Conservation (phyloP, 2,888 invertebrate species). For the Ellobium chinense region DNA sequence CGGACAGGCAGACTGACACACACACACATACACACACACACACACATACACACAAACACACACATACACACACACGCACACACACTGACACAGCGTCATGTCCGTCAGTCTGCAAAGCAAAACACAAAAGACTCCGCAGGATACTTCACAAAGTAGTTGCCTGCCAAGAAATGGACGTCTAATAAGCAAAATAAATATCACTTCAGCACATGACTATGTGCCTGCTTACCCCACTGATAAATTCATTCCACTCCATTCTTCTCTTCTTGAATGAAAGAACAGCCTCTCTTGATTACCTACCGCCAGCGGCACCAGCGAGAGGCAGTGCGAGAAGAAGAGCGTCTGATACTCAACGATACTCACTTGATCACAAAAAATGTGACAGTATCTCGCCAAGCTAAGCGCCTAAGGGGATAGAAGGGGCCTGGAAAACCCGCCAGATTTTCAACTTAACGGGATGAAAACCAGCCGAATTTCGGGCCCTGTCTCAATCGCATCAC, state of each 20-base stretch:
- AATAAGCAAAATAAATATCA: background rate
- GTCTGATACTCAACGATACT: conserved; percentile 29
- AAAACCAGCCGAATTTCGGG: conserved; percentile 8
- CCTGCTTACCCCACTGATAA: too few species aligned
- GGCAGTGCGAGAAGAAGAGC: background rate
- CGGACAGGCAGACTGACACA: too few species aligned
- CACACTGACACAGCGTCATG: too few species aligned
- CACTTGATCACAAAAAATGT: conserved; percentile 45
- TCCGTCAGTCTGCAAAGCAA: too few species aligned
- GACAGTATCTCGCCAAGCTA: conserved; percentile 28
- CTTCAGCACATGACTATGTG: background rate
- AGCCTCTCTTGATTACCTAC: background rate
- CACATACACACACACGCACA: too few species aligned
- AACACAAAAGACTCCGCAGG: too few species aligned
- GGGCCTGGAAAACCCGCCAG: conserved; percentile 17
- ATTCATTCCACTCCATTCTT: background rate
- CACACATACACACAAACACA: too few species aligned
- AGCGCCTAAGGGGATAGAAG: conserved; percentile 28
- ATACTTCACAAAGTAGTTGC: too few species aligned
- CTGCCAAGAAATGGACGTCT: too few species aligned
- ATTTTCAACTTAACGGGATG: conserved; percentile 40
- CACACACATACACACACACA: too few species aligned
- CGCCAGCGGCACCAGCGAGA: background rate
- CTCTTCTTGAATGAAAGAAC: background rate
- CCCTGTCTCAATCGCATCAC: conserved; percentile 26